Evolutionary conservation across 2,113 vertebrate species (phyloP), one percentile per base, ranked within the genome.

Genomic region (Albula goreensis): DNA sequence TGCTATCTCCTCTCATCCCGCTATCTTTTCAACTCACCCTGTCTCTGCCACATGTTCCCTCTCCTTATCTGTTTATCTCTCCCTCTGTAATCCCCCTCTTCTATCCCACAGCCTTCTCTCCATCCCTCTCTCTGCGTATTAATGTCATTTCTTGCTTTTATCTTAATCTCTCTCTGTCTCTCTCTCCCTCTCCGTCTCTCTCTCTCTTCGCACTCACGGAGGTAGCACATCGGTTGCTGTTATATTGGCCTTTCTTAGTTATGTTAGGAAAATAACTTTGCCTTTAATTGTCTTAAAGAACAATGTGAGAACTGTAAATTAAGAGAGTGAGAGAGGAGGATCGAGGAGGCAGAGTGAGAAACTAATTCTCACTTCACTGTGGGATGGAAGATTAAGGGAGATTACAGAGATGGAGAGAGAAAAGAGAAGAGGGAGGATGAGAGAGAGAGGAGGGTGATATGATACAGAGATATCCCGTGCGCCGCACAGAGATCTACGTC

Each of bases 301-400:
- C 17, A 4, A 15, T 63, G 60, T 22, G 48, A 89, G 89, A 82
- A n/a, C n/a, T n/a, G n/a, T n/a, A n/a, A n/a, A n/a, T n/a, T n/a
- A n/a, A 82, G 31, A 88, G 86, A 85, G 80, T 80, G 89, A 89
- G 86, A 88, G 90, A 89, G 57, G 31, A 70, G 82, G 51, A 80
- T 80, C 22, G 80, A 82, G 78, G 89, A 92, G 89, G 90, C 85
- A 82, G 78, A 93, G 90, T 89, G 92, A 94, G 93, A 93, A 95
- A 95, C 93, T 93, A 95, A 96, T 96, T 96, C 95, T 95, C 93
- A 95, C 93, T 95, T 95, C 93, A 93, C 93, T 94, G 91, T 93
- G 92, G 92, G 91, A 92, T 91, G 93, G 90, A 92, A 96, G 94
- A 95, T 94, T 96, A 95, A 92, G 91, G 93, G 92, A 94, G 94